These are phyloP conservation scores for Hypsibius dujardini DNA, from an alignment of 1,140 invertebrate genomes.

Conservation along the genomic window DNA sequence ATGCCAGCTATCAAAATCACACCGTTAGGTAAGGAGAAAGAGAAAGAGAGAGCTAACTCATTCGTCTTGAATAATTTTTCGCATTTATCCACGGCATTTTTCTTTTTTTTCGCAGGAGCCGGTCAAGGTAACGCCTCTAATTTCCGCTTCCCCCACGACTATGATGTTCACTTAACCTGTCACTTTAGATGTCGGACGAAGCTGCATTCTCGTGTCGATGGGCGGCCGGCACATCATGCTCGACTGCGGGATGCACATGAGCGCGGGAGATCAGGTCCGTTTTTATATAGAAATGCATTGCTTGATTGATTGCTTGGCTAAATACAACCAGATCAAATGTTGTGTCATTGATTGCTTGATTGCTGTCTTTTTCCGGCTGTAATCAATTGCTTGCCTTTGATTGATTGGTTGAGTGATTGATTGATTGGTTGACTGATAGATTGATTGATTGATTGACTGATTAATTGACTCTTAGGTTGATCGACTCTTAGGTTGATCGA, in stretches of 20 bases:
- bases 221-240: slow-evolving; percentile 98
- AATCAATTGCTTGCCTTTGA: slow-evolving; percentile 18
- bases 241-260: slow-evolving; percentile 99
- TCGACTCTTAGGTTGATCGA: too few relatives aligned
- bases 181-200: slow-evolving; percentile 82
- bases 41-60: too few relatives aligned
- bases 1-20: slow-evolving; percentile 82
- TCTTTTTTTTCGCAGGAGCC: slow-evolving; percentile 40
- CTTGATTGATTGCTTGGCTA: neutral
- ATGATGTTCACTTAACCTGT: neutral
- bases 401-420: neutral
- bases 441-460: too few relatives aligned
- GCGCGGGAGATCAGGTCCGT: slow-evolving; percentile 75
- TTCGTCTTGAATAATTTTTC: slow-evolving; percentile 2
- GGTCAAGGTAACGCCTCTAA: slow-evolving; percentile 37
- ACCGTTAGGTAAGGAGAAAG: slow-evolving; percentile 44
- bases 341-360: neutral
- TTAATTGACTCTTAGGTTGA: too few relatives aligned
- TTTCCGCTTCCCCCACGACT: neutral
- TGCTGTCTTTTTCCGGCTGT: slow-evolving; percentile 20
- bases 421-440: too few relatives aligned
- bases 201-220: slow-evolving; percentile 86
- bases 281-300: neutral
- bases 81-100: slow-evolving; percentile 20
- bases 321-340: neutral